These are phyloP conservation scores for Morpho helenor DNA, from an alignment of 2,888 invertebrate genomes.

Conservation along the genomic window DNA sequence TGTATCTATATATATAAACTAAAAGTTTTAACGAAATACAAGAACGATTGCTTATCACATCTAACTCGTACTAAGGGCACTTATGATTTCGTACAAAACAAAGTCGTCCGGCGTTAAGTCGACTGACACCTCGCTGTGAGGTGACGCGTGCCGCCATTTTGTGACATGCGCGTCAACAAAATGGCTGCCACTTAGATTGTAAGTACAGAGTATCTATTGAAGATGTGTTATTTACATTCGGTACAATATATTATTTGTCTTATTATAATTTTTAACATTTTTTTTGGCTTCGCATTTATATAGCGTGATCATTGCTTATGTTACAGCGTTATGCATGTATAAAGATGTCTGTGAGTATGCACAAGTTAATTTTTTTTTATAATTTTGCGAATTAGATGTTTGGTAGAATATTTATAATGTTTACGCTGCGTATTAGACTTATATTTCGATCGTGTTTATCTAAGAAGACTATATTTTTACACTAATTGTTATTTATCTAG, in stretches of 20 bases:
- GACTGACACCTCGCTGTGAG: conserved; percentile 43
- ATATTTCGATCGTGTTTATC: no score
- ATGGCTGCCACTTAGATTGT: conserved; percentile 68
- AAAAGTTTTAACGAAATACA: no score
- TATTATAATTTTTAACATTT: conserved; percentile 52
- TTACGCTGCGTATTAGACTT: conserved; percentile 22
- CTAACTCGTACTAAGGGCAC: no score
- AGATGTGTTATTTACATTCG: conserved; percentile 50
- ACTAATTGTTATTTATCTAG: background rate
- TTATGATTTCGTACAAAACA: conserved; percentile 19
- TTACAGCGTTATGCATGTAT: conserved; percentile 76
- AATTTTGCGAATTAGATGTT: conserved; percentile 43
- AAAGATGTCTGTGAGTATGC: conserved; percentile 75
- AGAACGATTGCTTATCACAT: no score
- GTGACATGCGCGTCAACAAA: conserved; percentile 45
- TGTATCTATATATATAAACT: no score
- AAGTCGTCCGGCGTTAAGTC: conserved; percentile 9
- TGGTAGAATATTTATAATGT: conserved; percentile 55
- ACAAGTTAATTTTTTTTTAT: conserved; percentile 64
- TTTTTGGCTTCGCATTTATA: conserved; percentile 67
- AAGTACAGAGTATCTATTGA: conserved; percentile 66
- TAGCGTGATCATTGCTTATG: conserved; percentile 72
- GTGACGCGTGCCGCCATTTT: conserved; percentile 61
- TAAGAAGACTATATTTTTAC: no score
- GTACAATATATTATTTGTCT: conserved; percentile 60